Percentiles rank a stretch among this genome's conserved stretches.
Evolutionary conservation across 2,113 vertebrate species (phyloP).

Genomic region (Halichoeres trimaculatus): DNA sequence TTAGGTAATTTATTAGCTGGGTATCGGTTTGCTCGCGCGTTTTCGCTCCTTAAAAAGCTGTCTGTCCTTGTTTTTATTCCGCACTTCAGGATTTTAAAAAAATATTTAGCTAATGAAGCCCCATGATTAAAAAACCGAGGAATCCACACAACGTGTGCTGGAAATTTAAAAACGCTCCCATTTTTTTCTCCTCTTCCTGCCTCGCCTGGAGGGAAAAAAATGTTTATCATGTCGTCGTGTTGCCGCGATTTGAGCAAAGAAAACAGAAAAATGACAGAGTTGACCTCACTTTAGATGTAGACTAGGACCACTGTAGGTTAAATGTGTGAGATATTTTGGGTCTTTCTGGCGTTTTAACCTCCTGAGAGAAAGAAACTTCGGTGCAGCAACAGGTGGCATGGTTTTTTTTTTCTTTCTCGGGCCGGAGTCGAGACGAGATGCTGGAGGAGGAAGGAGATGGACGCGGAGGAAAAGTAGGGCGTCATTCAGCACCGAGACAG

Average conservation of each 20-base stretch:
- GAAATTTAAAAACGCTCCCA: conserved; percentile 42
- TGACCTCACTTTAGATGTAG: conserved; percentile 16
- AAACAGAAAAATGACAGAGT: not conserved
- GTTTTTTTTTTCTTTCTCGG: conserved; percentile 57
- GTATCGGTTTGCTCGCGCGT: not conserved
- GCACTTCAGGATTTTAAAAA: conserved; percentile 16
- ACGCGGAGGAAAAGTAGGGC: conserved; percentile 74
- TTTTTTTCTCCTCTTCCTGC: conserved; percentile 65
- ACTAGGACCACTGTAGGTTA: conserved; percentile 9
- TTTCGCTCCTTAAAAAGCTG: not conserved
- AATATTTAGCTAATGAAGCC: not conserved
- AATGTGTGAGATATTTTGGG: conserved; percentile 4
- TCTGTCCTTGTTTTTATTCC: not conserved
- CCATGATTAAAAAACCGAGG: not conserved
- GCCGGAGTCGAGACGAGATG: conserved; percentile 69
- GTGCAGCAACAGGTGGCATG: conserved; percentile 86
- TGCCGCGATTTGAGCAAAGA: conserved; percentile 53
- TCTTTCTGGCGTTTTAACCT: conserved; percentile 48
- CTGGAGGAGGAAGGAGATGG: conserved; percentile 63
- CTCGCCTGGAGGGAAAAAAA: conserved; percentile 62
- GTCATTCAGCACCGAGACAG: conserved; percentile 83
- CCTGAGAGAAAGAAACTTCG: conserved; percentile 77
- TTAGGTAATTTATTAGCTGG: not conserved
- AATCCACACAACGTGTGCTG: conserved; percentile 6
- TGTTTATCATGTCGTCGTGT: conserved; percentile 74